phyloP scores from a whole-genome alignment of 2,113 vertebrate genomes.

The Nanorana parkeri region DNA sequence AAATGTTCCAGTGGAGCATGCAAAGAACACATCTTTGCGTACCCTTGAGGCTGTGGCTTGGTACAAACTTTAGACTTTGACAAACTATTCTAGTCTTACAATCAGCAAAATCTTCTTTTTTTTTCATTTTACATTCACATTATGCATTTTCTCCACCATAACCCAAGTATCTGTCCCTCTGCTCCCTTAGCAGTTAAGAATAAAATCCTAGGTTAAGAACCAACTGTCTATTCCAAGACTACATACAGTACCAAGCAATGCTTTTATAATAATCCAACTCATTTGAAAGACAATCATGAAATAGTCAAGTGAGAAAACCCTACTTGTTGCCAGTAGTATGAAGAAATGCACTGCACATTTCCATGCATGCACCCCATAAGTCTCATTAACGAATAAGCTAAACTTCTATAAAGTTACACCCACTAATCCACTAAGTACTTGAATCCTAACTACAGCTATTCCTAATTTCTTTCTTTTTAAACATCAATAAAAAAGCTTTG shows the following conservation, averaged over 20 bases:
- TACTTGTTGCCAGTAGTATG: conserved; percentile 57
- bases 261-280: not conserved
- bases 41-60: not conserved
- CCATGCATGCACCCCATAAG: conserved; percentile 82
- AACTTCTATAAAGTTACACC: conserved; percentile 80
- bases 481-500: conserved; percentile 79
- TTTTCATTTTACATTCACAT: not conserved
- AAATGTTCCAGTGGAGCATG: too few species aligned
- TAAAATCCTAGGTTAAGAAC: not conserved
- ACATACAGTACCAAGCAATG: not conserved
- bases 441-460: conserved; percentile 80
- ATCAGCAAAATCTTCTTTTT: not conserved
- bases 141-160: not conserved
- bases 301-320: conserved; percentile 11
- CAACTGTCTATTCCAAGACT: not conserved
- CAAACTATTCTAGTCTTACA: not conserved
- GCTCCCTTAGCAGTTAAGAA: not conserved
- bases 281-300: conserved; percentile 23
- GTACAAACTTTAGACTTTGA: not conserved
- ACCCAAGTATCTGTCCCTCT: not conserved
- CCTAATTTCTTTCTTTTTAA: conserved; percentile 70
- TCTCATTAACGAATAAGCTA: conserved; percentile 80
- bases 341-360: conserved; percentile 75
- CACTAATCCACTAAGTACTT: conserved; percentile 79
- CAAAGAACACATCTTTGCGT: too few species aligned